A percentile compares a stretch with the other conserved stretches of the same genome.
These are phyloP conservation scores for Chaunax sp. DNA, from an alignment of 2,797 vertebrate genomes.

Conservation along the genomic window DNA sequence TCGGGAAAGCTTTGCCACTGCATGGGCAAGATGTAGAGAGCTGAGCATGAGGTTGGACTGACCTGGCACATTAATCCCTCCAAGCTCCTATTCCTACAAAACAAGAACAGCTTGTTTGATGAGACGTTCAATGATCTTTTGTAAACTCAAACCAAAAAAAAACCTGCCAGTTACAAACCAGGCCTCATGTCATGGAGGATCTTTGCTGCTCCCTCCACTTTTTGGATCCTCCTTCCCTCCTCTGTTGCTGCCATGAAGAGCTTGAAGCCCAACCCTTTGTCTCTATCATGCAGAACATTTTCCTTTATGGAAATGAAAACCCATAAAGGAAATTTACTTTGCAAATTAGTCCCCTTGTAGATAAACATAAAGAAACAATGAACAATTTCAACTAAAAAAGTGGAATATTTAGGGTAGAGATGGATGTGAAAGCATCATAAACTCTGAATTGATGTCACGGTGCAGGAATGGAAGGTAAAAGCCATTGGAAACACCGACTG, in stretches of 20 bases:
- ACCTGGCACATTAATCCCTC: slow-evolving; percentile 62
- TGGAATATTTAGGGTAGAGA: slow-evolving; percentile 2
- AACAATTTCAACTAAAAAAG: background rate
- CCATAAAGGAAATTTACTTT: slow-evolving; percentile 74
- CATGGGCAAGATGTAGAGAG: slow-evolving; percentile 61
- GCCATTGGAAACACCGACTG: slow-evolving; percentile 61
- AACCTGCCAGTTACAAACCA: slow-evolving; percentile 66
- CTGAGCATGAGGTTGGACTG: slow-evolving; percentile 72
- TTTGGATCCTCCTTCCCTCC: slow-evolving; percentile 18
- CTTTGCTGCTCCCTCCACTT: slow-evolving; percentile 48
- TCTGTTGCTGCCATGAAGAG: slow-evolving; percentile 47
- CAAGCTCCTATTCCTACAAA: slow-evolving; percentile 47
- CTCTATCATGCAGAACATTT: slow-evolving; percentile 35
- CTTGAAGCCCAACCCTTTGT: slow-evolving; percentile 49
- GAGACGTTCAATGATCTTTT: slow-evolving; percentile 31
- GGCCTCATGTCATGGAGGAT: slow-evolving; percentile 45
- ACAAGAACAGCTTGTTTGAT: slow-evolving; percentile 33
- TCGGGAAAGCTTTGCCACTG: slow-evolving; percentile 55
- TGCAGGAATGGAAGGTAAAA: slow-evolving; percentile 69
- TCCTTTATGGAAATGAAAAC: slow-evolving; percentile 72
- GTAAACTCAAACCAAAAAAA: slow-evolving; percentile 27
- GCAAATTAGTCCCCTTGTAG: slow-evolving; percentile 22
- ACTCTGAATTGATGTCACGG: slow-evolving; percentile 51
- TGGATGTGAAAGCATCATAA: slow-evolving; percentile 23
- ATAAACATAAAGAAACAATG: slow-evolving; percentile 8